A percentile compares a stretch with the other conserved stretches of the same genome.
Conservation (phyloP, 2,888 invertebrate species). For the Latrodectus elegans region DNA sequence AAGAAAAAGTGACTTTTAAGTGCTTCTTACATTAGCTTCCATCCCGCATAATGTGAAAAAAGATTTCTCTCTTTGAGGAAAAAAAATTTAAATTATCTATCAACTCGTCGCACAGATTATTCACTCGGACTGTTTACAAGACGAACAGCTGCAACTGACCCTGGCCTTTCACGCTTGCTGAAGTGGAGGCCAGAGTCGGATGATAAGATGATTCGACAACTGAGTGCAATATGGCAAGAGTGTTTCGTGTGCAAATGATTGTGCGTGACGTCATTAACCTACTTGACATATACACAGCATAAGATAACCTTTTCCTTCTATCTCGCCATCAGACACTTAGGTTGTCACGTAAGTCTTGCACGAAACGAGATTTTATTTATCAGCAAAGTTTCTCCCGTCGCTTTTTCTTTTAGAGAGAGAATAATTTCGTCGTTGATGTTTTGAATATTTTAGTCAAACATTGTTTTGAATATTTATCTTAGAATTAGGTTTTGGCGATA, state of each 20-base stretch:
- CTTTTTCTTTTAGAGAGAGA: too few relatives aligned
- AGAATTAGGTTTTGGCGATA: too few relatives aligned
- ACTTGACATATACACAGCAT: conserved; percentile 14
- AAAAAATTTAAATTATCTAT: too few relatives aligned
- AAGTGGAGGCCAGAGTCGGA: conserved; percentile 39
- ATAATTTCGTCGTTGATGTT: too few relatives aligned
- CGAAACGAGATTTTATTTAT: too few relatives aligned
- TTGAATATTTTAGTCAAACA: too few relatives aligned
- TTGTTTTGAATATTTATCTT: too few relatives aligned
- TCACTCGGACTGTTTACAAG: conserved; percentile 5
- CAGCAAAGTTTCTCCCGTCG: too few relatives aligned
- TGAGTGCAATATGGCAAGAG: conserved; percentile 8
- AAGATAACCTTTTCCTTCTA: conserved; percentile 30
- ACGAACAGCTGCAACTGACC: conserved; percentile 18
- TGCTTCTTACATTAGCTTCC: too few relatives aligned
- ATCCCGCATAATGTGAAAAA: too few relatives aligned
- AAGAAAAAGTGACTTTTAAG: too few relatives aligned
- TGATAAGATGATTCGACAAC: conserved; percentile 28
- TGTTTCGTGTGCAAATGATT: conserved; percentile 38
- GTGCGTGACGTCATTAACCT: conserved; percentile 52
- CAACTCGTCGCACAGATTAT: not conserved
- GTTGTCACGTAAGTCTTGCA: conserved; percentile 25
- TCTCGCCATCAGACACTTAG: conserved; percentile 19
- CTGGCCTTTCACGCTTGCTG: conserved; percentile 42
- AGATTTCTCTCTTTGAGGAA: too few relatives aligned